Percentiles rank a stretch among this genome's conserved stretches.
Conservation (phyloP, 2,113 vertebrate genomes). For the Tringa solitaria region DNA sequence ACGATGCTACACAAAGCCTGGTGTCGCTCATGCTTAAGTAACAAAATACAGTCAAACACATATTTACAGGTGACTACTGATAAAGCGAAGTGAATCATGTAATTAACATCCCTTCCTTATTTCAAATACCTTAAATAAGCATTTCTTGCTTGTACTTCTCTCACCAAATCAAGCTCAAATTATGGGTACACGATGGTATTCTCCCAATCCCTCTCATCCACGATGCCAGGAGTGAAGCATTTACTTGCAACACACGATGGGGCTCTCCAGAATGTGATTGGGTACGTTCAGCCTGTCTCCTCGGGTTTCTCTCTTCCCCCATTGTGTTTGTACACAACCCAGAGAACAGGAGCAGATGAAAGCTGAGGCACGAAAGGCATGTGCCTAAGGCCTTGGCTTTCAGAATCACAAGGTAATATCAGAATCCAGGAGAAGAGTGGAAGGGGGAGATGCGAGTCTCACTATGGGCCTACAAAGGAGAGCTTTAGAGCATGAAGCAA, state of each 20-base stretch:
- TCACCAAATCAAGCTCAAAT: background rate
- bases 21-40: background rate
- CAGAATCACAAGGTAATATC: constrained; percentile 5
- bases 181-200: background rate
- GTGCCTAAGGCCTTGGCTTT: constrained; percentile 57
- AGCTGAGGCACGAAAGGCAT: constrained; percentile 53
- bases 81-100: background rate
- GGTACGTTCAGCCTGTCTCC: background rate
- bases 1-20: background rate
- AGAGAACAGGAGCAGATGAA: constrained; percentile 19
- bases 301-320: constrained; percentile 22
- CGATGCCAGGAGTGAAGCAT: background rate
- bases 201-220: background rate
- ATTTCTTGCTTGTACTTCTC: background rate
- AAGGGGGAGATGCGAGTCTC: background rate
- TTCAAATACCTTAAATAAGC: background rate
- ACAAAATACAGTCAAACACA: background rate
- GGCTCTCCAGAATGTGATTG: background rate
- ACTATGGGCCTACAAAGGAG: background rate
- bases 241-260: rapidly evolving
- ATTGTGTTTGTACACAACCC: background rate
- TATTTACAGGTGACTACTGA: background rate
- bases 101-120: background rate
- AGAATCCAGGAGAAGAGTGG: background rate
- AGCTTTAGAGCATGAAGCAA: background rate